Evolutionary conservation across 2,113 vertebrate species (phyloP), one percentile per base, ranked within the genome.

Genomic region (Copsychus sechellarum): DNA sequence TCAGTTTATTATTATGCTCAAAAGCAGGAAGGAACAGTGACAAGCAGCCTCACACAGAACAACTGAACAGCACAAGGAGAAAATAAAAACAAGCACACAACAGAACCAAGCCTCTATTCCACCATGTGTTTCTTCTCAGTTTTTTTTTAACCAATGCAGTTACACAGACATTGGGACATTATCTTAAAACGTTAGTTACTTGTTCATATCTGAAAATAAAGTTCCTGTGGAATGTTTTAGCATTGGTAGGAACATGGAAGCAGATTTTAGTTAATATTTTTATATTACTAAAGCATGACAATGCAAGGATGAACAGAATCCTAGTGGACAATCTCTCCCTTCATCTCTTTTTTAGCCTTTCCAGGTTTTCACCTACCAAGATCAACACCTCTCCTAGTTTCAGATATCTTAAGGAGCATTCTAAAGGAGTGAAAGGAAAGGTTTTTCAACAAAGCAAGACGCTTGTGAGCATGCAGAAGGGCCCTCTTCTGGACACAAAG

Each of bases 401-500:
- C 4, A 3, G 48, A 22, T 45, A 45, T 11, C 16, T 24, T 38
- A n/a, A 48, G 1, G 5, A 0, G 5, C n/a, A 15, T 50, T 62
- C 54, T 62, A 21, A 74, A 60, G 42, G 24, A 45, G 28, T 3
- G 16, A 80, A 76, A 94, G 33, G 17, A 76, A 88, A 92, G n/a
- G 15, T 13, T 78, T 92, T 28, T 36, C 72, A 74, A 28, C 33
- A 54, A 4, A 53, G 56, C 51, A 67, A 66, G 60, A 48, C 0
- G 5, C 14, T 34, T 34, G 10, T 25, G 38, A 6, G 53, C 21
- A 14, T 12, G 36, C 12, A 19, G 34, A 80, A 62, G 56, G 69
- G 77, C 90, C 88, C 92, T 93, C 95, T 88, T 36, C 91, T 76
- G 91, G 91, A 42, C 65, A 81, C 56, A 69, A 2, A 1, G 40